A percentile compares a stretch with the other conserved stretches of the same genome.
phyloP scores from a whole-genome alignment of 2,797 vertebrate genomes.

The Hipposideros larvatus region DNA sequence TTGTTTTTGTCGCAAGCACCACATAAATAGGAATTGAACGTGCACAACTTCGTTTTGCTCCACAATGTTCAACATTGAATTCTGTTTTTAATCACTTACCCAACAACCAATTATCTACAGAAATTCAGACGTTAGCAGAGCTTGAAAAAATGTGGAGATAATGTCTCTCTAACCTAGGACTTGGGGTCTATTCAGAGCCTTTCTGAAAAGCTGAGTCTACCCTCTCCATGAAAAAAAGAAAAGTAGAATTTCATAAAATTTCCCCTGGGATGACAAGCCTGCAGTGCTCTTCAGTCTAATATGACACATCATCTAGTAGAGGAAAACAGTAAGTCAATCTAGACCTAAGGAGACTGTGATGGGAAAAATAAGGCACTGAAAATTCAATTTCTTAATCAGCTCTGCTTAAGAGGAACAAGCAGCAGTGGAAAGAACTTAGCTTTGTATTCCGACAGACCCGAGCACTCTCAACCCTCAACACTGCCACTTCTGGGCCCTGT shows the following conservation, averaged over 20 bases:
- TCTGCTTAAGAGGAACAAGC: not conserved
- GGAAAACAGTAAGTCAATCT: not conserved
- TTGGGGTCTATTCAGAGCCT: not conserved
- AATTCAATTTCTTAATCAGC: slow-evolving; percentile 11
- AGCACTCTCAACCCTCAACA: not conserved
- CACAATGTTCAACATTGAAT: not conserved
- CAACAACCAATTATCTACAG: slow-evolving; percentile 52
- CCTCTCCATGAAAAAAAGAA: not conserved
- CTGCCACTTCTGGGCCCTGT: not conserved
- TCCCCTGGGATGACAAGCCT: not conserved
- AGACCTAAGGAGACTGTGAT: not conserved
- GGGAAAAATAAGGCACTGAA: not conserved
- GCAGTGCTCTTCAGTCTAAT: not conserved
- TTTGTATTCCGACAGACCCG: not conserved
- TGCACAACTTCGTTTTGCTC: not conserved
- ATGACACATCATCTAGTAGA: not conserved
- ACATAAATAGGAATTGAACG: not conserved
- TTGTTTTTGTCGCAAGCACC: not conserved
- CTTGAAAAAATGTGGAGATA: not conserved
- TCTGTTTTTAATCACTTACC: slow-evolving; percentile 16
- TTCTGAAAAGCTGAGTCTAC: not conserved
- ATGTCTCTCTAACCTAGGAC: not conserved
- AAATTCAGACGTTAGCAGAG: slow-evolving; percentile 5
- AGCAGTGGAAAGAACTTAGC: not conserved
- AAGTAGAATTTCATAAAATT: slow-evolving; percentile 7